Base-by-base conservation (phyloP, 2,113 vertebrate species). In the Tonatia bakeri region DNA sequence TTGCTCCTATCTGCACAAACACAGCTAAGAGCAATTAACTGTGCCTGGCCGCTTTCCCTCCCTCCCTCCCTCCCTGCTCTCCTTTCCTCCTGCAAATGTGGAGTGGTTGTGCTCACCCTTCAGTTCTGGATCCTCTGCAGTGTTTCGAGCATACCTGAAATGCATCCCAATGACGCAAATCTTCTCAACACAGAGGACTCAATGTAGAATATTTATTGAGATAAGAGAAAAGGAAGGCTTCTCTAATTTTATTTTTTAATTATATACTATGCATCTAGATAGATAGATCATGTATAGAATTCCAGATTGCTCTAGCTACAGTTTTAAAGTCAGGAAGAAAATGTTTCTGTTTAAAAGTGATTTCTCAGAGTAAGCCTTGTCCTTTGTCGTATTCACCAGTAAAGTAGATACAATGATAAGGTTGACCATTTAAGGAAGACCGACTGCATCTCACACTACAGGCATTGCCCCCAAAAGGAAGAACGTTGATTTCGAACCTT, bases 171-270 rank as follows among this genome's bases (percentile, higher is more conserved):
- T 33, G 40, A 90, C 16, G 12, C 89, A 61, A 75, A 69, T 54
- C 40, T 65, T 69, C 33, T 26, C 50, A 76, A 43, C 33, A 38
- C 4, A 72, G 84, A 85, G n/a, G 16, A 28, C 2, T 40, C 45
- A 84, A 50, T 16, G 47, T n/a, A 45, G 26, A 10, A 2, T 67
- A 54, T 24, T 93, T 86, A 81, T 84, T 73, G 52, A 96, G 79
- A 86, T 36, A 38, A 52, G 22, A 76, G 7, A 11, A 50, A 72
- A 89, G 56, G 22, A 11, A 50, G 13, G 1, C 45, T 94, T 94
- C 96, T 59, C 77, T 84, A 31, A 72, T 67, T 73, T 93, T 88
- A 79, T 61, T 96, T 96, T 75, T 67, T 1, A 84, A 93, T 81
- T 69, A 12, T 50, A 36, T 28, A 38, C 70, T 38, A 9, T 54